Base-by-base conservation (phyloP, 2,888 invertebrate species). In the Heliothis peltigera region DNA sequence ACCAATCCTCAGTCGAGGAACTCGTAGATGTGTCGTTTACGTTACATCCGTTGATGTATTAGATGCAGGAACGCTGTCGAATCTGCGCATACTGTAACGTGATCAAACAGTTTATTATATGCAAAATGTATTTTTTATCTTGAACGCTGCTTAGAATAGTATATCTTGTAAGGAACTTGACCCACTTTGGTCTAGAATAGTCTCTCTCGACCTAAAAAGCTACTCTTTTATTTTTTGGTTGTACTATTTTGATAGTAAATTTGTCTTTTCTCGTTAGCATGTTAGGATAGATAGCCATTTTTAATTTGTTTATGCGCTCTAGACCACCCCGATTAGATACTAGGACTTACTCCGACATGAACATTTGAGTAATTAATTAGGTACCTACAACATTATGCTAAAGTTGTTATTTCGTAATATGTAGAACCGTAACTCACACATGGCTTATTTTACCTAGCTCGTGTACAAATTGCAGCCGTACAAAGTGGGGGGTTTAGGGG, bases 21-120 rank as follows among this genome's bases (percentile, higher is more conserved):
- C 88, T 89, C 81, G 88, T 88, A 86, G 88, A 89, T 90, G 88
- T 91, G 89, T 89, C 90, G 89, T 87, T 89, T 88, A 87, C 87
- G 86, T 81, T 80, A 87, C 85, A 89, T 87, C 88, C 88, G 87
- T 83, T 88, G 83, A 86, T 84, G 82, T 84, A 80, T 86, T 84
- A 84, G 82, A 82, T 82, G 75, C 77, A 75, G 77, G 80, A 80
- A 82, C 80, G 64, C 77, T 78, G 70, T 75, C 77, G 70, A 76
- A 80, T 82, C 81, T 66, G 70, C 79, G 64, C 51, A 73, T 77
- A 60, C 63, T 44, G 47, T 51, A 22, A 25, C 49, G 63, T 52
- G 47, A 43, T 58, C 3, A 17, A 59, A 53, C 53, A 39, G 42
- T 64, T 58, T 60, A 35, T 21, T 64, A 22, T 53, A 43, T 46